Evolutionary conservation across 2,113 vertebrate species (phyloP).

Genomic region (Macroglossus sobrinus): DNA sequence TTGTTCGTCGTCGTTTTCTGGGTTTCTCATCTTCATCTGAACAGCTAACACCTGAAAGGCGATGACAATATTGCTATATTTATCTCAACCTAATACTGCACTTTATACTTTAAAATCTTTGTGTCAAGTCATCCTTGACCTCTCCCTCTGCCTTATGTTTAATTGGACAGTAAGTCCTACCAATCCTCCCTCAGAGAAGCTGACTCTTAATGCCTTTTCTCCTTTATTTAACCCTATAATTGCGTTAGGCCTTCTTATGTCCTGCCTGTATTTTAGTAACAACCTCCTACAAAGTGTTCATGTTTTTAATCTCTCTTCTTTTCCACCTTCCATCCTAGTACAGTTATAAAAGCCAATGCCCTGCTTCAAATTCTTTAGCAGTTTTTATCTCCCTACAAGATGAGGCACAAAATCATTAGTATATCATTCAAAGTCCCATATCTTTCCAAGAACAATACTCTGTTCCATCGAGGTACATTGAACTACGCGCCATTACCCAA

Average conservation of each 20-base stretch:
- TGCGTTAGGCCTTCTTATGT: not conserved
- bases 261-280: not conserved
- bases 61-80: constrained; percentile 32
- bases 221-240: not conserved
- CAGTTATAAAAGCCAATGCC: not conserved
- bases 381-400: constrained; percentile 29
- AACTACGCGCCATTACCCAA: constrained; percentile 17
- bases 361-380: constrained; percentile 15
- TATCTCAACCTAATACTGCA: not conserved
- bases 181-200: not conserved
- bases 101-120: constrained; percentile 16
- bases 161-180: not conserved
- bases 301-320: not conserved
- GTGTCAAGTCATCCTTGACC: not conserved
- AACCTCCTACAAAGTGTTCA: not conserved
- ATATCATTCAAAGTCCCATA: not conserved
- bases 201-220: not conserved
- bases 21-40: constrained; percentile 99
- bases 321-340: not conserved
- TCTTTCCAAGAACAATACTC: not conserved
- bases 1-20: constrained; percentile 95
- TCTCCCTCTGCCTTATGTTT: not conserved
- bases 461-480: not conserved
- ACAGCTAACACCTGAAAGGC: constrained; percentile 93
- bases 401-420: not conserved